These are phyloP conservation scores for Macrostomum lignano DNA, from an alignment of 1,140 invertebrate genomes.

Conservation along the genomic window DNA sequence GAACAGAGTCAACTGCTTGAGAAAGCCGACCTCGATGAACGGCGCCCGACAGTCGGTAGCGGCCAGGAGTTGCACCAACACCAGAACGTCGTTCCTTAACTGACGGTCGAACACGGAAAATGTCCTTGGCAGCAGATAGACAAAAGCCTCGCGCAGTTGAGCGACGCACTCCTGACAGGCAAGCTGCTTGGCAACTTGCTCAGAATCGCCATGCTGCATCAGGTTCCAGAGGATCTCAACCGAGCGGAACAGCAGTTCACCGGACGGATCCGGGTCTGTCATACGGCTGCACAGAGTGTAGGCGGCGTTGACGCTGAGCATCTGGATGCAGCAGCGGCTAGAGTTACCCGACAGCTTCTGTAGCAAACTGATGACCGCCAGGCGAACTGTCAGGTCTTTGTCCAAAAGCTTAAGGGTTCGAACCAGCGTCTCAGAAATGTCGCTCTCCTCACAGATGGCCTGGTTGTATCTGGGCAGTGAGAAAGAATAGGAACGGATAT, in stretches of 20 bases:
- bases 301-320: conserved; percentile 17
- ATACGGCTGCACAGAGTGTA: conserved; percentile 15
- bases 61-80: conserved; percentile 17
- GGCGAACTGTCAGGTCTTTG: too few relatives aligned
- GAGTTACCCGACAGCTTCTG: too few relatives aligned
- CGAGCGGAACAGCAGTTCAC: conserved; percentile 21
- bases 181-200: conserved; percentile 15
- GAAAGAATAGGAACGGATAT: too few relatives aligned
- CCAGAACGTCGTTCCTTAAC: conserved; percentile 24
- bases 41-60: conserved; percentile 16
- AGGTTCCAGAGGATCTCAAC: conserved; percentile 26
- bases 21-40: conserved; percentile 26
- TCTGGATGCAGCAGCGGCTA: conserved; percentile 24
- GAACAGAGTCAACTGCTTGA: conserved; percentile 23
- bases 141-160: conserved; percentile 23
- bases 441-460: too few relatives aligned
- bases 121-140: conserved; percentile 20
- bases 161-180: not conserved
- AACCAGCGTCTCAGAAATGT: too few relatives aligned
- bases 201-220: conserved; percentile 17
- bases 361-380: too few relatives aligned
- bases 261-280: conserved; percentile 16
- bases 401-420: too few relatives aligned
- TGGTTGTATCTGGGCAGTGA: too few relatives aligned
- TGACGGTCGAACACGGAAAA: conserved; percentile 25